Evolutionary conservation across 2,888 invertebrate genomes (phyloP).

Genomic region (Miltochrista miniata): DNA sequence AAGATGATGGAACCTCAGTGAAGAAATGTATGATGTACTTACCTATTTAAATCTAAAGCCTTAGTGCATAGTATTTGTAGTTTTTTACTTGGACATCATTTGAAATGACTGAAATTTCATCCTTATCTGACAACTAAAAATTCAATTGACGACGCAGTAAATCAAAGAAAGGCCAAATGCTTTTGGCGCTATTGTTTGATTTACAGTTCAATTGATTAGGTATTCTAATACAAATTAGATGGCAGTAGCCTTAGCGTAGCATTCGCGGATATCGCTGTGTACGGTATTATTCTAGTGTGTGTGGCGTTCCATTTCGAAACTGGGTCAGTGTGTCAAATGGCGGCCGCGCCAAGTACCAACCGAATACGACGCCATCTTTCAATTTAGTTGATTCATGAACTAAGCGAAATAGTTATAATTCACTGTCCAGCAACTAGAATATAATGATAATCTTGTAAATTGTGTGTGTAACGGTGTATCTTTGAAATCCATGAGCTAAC

Average conservation of each 20-base stretch:
- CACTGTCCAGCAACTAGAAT: slow-evolving; percentile 26
- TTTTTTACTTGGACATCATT: too few relatives aligned
- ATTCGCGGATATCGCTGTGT: slow-evolving; percentile 57
- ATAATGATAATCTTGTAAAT: background rate
- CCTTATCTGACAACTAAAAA: too few relatives aligned
- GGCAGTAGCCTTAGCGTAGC: slow-evolving; percentile 47
- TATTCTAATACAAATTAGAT: slow-evolving; percentile 54
- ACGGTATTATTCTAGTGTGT: slow-evolving; percentile 69
- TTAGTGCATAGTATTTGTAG: too few relatives aligned
- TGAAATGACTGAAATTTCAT: too few relatives aligned
- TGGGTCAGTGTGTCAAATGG: slow-evolving; percentile 80
- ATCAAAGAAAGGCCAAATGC: too few relatives aligned
- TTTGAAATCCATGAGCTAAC: slow-evolving; percentile 15
- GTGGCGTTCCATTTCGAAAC: slow-evolving; percentile 81
- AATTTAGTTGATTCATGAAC: slow-evolving; percentile 70
- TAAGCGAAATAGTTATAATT: slow-evolving; percentile 39
- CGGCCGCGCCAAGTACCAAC: slow-evolving; percentile 72
- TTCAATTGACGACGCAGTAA: too few relatives aligned
- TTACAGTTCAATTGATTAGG: slow-evolving; percentile 38
- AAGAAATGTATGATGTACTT: too few relatives aligned
- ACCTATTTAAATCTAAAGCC: too few relatives aligned
- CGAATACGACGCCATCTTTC: slow-evolving; percentile 76
- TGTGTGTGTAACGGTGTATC: slow-evolving; percentile 10
- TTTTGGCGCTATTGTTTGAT: too few relatives aligned
- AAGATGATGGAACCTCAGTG: too few relatives aligned